Evolutionary conservation across 1,140 invertebrate species (phyloP), one percentile per base, ranked within the genome.

Genomic region (Euura saliciscinereae): DNA sequence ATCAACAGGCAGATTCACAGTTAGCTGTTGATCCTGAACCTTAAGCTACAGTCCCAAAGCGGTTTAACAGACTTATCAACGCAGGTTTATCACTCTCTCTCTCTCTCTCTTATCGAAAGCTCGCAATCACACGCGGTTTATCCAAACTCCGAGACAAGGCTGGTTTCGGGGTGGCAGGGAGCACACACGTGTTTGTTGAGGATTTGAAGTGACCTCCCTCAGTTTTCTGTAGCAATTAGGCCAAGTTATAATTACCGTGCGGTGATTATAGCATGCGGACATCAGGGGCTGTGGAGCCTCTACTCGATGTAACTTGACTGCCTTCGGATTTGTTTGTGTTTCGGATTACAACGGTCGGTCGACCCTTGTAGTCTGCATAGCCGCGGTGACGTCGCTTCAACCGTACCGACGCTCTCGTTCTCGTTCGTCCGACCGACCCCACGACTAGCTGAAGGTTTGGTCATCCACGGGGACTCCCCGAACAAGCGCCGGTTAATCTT

Each of bases 241-340:
- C 64, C n/a, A 74, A 79, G 76, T 79, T 79, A 79, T 79, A 78
- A 79, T 78, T 76, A 73, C 66, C 44, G 7, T 45, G 6, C 46
- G 59, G 68, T 76, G 66, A 79, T 79, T 77, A 78, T 69, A 72
- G 64, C 66, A 64, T n/a, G 45, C 45, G 4, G 43, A 66, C 11
- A 69, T 65, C 68, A 66, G 69, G 64, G 69, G 64, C 51, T 10
- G 66, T 11, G 43, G 28, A 67, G 7, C 43, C 8, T 28, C 10
- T 28, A 67, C 43, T 42, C 43, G 66, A 67, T 44, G 66, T 67
- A 67, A 67, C 43, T 67, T 67, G 66, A 67, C 66, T 28, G 66
- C 13, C 65, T 46, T 65, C 72, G 75, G 79, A 78, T 80, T 80
- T 79, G 79, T 80, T 81, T 81, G 78, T 71, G 73, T 74, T 80